Evolutionary conservation across 2,113 vertebrate genomes (phyloP).

Genomic region (Microtus ochrogaster): DNA sequence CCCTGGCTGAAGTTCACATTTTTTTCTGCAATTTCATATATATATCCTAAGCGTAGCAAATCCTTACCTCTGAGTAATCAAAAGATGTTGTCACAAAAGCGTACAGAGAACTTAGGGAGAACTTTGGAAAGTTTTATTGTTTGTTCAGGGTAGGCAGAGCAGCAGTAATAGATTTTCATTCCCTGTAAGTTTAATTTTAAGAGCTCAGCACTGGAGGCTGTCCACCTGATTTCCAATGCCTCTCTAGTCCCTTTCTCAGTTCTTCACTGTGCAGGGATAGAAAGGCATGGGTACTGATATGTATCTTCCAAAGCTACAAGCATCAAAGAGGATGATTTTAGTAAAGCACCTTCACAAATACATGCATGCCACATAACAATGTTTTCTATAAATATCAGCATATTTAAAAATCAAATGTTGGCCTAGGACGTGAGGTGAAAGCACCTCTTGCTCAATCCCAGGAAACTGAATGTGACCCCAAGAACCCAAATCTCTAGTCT

Average conservation of each 20-base stretch:
- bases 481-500: not conserved
- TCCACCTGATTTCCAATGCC: not conserved
- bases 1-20: not conserved
- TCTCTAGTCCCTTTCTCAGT: not conserved
- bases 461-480: not conserved
- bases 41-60: not conserved
- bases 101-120: constrained; percentile 23
- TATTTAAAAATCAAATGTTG: constrained; percentile 6
- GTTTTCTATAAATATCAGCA: not conserved
- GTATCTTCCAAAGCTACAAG: not conserved
- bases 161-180: not conserved
- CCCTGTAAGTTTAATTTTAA: not conserved
- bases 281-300: not conserved
- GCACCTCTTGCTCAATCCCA: not conserved
- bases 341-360: not conserved
- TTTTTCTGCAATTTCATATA: constrained; percentile 36
- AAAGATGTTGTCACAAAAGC: constrained; percentile 41
- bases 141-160: not conserved
- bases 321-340: constrained; percentile 39
- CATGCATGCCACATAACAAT: not conserved
- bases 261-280: not conserved
- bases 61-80: not conserved
- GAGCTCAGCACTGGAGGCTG: not conserved
- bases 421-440: not conserved
- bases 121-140: not conserved